A percentile compares a stretch with the other conserved stretches of the same genome.
These are phyloP conservation scores for Temnothorax nylanderi DNA, from an alignment of 1,140 invertebrate genomes.

Conservation along the genomic window DNA sequence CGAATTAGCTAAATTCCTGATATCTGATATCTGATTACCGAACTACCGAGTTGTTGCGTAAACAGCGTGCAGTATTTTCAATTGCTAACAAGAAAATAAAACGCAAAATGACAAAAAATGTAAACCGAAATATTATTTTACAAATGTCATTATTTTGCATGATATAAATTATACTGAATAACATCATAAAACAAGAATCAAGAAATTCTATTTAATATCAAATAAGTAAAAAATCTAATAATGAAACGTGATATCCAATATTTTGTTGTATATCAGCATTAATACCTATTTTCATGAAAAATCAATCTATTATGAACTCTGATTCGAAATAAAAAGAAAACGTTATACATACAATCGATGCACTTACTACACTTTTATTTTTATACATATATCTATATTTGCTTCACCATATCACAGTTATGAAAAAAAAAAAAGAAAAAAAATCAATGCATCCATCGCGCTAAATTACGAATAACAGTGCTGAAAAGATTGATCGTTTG, in stretches of 20 bases:
- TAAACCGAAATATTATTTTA: background rate
- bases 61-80: background rate
- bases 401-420: constrained; percentile 1
- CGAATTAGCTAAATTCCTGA: background rate
- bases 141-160: background rate
- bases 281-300: background rate
- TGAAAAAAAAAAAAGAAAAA: constrained; percentile 22
- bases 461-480: constrained; percentile 4
- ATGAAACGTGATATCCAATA: background rate
- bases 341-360: background rate
- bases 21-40: background rate
- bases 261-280: background rate
- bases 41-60: background rate
- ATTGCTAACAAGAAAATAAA: background rate
- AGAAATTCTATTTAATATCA: background rate
- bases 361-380: constrained; percentile 5
- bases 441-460: background rate
- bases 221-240: constrained; percentile 2
- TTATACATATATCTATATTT: background rate
- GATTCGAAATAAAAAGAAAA: constrained; percentile 2
- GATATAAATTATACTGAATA: background rate
- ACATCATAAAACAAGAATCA: background rate
- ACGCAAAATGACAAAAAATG: background rate
- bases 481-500: constrained; percentile 30
- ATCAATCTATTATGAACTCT: background rate